Percentiles rank a stretch among this genome's conserved stretches.
Conservation (phyloP, 2,113 vertebrate species). For the Gadus macrocephalus region DNA sequence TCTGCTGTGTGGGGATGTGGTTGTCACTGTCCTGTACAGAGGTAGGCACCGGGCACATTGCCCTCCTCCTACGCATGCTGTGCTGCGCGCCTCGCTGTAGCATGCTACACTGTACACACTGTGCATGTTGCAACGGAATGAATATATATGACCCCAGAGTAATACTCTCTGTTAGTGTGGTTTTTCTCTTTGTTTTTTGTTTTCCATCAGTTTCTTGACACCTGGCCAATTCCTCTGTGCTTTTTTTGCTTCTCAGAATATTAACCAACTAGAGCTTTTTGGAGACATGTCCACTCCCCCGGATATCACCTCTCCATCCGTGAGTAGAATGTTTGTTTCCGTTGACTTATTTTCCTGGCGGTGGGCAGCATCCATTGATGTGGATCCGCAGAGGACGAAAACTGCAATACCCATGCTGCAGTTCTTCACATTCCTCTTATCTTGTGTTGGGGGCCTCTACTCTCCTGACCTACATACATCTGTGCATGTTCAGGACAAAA, state of each 20-base stretch:
- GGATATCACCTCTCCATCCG: conserved; percentile 96
- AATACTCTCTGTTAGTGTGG: conserved; percentile 47
- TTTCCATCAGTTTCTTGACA: background rate
- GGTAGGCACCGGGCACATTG: conserved; percentile 50
- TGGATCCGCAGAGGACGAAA: background rate
- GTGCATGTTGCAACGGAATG: background rate
- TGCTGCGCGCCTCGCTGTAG: conserved; percentile 24
- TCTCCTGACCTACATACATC: too few relatives aligned
- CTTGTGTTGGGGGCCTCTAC: too few relatives aligned
- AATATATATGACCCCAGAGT: background rate
- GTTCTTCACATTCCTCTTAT: too few relatives aligned
- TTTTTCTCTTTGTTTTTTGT: background rate
- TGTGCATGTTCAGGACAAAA: too few relatives aligned
- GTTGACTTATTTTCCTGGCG: background rate
- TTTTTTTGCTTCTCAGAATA: conserved; percentile 79
- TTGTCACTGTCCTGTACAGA: conserved; percentile 40
- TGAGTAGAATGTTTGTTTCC: conserved; percentile 69
- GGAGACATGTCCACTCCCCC: conserved; percentile 99
- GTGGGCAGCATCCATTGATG: background rate
- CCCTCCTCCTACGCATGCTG: conserved; percentile 1
- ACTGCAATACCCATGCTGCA: too few relatives aligned
- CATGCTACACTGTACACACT: conserved; percentile 33
- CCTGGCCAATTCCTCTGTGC: conserved; percentile 7
- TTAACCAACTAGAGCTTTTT: conserved; percentile 98
- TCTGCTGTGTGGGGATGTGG: conserved; percentile 20